Evolutionary conservation across 2,113 vertebrate species (phyloP), one percentile per base, ranked within the genome.

Genomic region (Lipotes vexillifer): DNA sequence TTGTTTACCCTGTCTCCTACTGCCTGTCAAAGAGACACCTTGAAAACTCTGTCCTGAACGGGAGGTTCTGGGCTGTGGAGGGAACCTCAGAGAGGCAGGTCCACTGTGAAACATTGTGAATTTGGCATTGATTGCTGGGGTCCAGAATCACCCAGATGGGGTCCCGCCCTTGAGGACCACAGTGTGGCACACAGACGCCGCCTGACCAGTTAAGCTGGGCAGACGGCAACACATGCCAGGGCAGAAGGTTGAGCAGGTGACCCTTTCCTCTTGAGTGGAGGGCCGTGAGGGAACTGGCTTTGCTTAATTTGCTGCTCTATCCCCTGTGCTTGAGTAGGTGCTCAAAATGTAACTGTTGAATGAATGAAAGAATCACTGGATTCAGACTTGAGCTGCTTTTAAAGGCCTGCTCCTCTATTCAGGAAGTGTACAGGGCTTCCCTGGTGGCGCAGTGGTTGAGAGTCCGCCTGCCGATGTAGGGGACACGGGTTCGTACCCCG

Each of bases 161-260:
- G 18, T 17, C 11, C 77, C 55, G 31, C 21, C 27, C 21, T 63
- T 6, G 9, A 65, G 63, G 55, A 38, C 49, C 68, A 18, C 1
- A 2, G 18, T 15, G 7, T 68, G 13, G n/a, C 7, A 55, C 36
- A 55, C 23, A 36, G 41, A n/a, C 0, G 2, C 25, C 21, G 23
- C 29, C 29, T n/a, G 41, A 15, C 38, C 74, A 68, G 41, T 49
- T 8, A 12, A 69, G n/a, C 74, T 49, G 59, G 29, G 20, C 41
- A 69, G 29, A 11, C 55, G 1, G 3, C 0, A 5, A n/a, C 21
- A 14, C 2, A 10, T 10, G 14, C 27, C 57, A 55, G 20, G 5
- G 31, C n/a, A 7, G 20, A 78, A 15, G 20, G 55, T 31, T 4
- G 12, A 38, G 49, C 5, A 9, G 3, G 38, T 13, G 25, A 12